These are phyloP conservation scores for Brachirus orientalis DNA, from an alignment of 2,113 vertebrate species.

Conservation along the genomic window DNA sequence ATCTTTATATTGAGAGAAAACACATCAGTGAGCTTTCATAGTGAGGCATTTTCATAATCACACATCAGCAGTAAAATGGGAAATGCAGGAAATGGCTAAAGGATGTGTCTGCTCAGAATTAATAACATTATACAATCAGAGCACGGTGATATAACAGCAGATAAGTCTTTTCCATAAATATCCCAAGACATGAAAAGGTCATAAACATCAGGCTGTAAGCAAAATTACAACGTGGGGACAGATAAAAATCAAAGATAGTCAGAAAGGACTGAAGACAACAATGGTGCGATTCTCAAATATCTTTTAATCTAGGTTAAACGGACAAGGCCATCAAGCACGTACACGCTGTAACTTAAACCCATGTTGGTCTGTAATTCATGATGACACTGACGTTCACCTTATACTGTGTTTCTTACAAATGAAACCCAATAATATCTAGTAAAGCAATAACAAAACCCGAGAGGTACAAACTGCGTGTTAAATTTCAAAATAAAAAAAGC, in stretches of 20 bases:
- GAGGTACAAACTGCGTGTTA: neutral
- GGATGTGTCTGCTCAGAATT: conserved; percentile 41
- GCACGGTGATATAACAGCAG: conserved; percentile 47
- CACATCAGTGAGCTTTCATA: no score
- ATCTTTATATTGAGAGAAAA: no score
- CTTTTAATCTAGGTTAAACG: conserved; percentile 35
- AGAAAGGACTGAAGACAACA: conserved; percentile 24
- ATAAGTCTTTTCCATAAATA: conserved; percentile 50
- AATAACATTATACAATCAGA: conserved; percentile 47
- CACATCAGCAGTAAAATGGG: conserved; percentile 8
- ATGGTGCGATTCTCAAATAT: conserved; percentile 45
- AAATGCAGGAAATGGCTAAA: conserved; percentile 32
- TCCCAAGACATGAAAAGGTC: conserved; percentile 22
- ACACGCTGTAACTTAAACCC: neutral
- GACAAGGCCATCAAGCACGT: conserved; percentile 47
- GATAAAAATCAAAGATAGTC: conserved; percentile 33
- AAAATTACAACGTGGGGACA: conserved; percentile 37
- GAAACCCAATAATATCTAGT: neutral
- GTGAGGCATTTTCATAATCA: conserved; percentile 1
- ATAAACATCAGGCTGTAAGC: conserved; percentile 22
- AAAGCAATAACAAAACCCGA: neutral
- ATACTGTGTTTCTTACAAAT: neutral
- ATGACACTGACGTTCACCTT: neutral
- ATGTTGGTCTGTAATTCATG: conserved; percentile 11
- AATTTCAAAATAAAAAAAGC: conserved; percentile 8